Conservation (phyloP, 2,888 invertebrate species). For the Monoplex corrugatus region DNA sequence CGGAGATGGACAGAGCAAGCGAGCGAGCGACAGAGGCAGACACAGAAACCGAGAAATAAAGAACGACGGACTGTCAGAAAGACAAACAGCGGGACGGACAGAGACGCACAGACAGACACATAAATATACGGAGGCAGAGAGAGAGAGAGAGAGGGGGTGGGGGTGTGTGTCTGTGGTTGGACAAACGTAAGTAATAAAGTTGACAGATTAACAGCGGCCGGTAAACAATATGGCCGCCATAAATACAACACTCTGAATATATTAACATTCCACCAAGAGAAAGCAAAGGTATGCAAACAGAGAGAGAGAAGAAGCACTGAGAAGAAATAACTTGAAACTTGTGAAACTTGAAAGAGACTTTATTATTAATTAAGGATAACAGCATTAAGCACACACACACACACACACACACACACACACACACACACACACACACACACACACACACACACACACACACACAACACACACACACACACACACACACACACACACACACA, state of each 20-base stretch:
- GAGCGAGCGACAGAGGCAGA: neutral
- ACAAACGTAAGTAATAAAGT: too few relatives aligned
- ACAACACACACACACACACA: neutral
- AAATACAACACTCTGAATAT: too few relatives aligned
- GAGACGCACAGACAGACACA: neutral
- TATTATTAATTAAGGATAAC: too few relatives aligned
- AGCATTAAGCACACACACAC: neutral
- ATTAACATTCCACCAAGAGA: too few relatives aligned
- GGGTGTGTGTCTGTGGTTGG: too few relatives aligned
- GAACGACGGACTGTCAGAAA: neutral
- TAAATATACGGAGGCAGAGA: neutral
- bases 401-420: neutral
- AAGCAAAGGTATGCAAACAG: too few relatives aligned
- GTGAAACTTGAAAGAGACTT: too few relatives aligned
- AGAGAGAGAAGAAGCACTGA: too few relatives aligned
- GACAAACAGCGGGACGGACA: neutral
- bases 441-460: neutral
- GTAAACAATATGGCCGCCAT: too few relatives aligned
- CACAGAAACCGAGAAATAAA: neutral
- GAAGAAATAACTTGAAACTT: too few relatives aligned
- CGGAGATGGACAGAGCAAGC: neutral
- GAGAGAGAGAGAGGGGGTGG: neutral
- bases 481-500: constrained; percentile 1
- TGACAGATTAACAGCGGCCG: too few relatives aligned
- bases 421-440: neutral